Conservation (phyloP, 2,888 invertebrate genomes). For the Neoscelio sp. region DNA sequence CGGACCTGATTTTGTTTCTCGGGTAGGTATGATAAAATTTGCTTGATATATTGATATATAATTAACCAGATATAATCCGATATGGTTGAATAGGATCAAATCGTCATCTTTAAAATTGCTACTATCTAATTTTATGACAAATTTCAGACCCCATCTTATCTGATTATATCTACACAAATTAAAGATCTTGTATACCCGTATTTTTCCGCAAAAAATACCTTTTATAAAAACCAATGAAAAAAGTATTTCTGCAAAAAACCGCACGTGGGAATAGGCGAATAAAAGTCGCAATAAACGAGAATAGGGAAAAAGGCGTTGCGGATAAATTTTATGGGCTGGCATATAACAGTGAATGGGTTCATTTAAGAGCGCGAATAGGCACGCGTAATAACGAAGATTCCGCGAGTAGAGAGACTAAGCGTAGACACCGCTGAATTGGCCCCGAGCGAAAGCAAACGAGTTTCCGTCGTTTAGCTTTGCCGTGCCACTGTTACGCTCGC, state of each 20-base stretch:
- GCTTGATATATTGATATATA: too few species aligned
- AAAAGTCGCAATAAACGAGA: constrained; percentile 25
- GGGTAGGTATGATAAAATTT: too few species aligned
- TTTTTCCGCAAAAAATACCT: too few species aligned
- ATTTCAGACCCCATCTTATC: too few species aligned
- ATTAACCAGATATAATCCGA: too few species aligned
- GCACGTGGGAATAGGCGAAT: constrained; percentile 38
- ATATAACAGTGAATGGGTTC: constrained; percentile 45
- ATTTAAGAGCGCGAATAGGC: constrained; percentile 50
- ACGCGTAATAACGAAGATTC: constrained; percentile 64
- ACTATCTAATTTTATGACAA: too few species aligned
- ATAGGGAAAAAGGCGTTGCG: constrained; percentile 45
- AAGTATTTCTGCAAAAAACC: constrained; percentile 16
- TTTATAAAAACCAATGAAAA: too few species aligned
- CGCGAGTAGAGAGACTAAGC: constrained; percentile 62
- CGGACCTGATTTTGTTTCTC: too few species aligned
- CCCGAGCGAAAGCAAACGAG: constrained; percentile 71
- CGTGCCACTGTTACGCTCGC: constrained; percentile 58
- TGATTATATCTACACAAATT: too few species aligned
- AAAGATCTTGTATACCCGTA: too few species aligned
- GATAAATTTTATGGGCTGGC: constrained; percentile 30
- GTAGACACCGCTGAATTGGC: constrained; percentile 65
- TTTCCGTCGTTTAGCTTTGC: constrained; percentile 74
- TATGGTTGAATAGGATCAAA: too few species aligned
- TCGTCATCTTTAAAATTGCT: too few species aligned